Evolutionary conservation across 2,888 invertebrate species (phyloP).

Genomic region (Beris chalybata): DNA sequence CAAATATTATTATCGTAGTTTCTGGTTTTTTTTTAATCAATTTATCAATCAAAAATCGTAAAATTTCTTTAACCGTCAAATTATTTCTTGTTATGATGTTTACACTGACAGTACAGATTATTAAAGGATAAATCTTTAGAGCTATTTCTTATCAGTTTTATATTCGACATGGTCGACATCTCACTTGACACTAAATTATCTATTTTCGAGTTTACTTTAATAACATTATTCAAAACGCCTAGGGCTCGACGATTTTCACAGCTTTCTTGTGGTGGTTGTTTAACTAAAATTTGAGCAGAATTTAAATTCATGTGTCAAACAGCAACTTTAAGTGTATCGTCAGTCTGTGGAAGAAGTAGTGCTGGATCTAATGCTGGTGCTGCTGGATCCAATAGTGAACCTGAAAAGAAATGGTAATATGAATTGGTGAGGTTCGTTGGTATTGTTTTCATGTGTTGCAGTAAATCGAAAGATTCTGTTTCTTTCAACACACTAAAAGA

Average conservation of each 20-base stretch:
- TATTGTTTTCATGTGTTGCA: not conserved
- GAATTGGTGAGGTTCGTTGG: not conserved
- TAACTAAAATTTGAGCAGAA: conserved; percentile 27
- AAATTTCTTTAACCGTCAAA: conserved; percentile 26
- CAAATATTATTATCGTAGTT: conserved; percentile 43
- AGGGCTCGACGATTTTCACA: conserved; percentile 33
- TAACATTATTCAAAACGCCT: conserved; percentile 25
- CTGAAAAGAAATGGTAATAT: conserved; percentile 34
- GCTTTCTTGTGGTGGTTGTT: conserved; percentile 31
- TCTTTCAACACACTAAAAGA: too few species aligned
- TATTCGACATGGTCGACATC: conserved; percentile 24
- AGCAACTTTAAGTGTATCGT: conserved; percentile 44
- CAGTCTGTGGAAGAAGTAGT: conserved; percentile 42
- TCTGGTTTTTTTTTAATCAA: conserved; percentile 20
- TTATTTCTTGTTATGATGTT: conserved; percentile 35
- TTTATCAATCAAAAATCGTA: conserved; percentile 33
- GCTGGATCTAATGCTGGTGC: conserved; percentile 45
- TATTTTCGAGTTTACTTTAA: conserved; percentile 28
- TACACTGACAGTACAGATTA: conserved; percentile 40
- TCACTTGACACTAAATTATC: conserved; percentile 21
- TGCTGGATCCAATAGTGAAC: conserved; percentile 51
- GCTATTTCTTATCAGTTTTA: conserved; percentile 17
- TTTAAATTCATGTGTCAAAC: conserved; percentile 52
- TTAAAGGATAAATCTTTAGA: conserved; percentile 35
- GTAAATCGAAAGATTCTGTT: too few species aligned